Conservation (phyloP, 2,797 vertebrate species). For the Pelodytes ibericus region DNA sequence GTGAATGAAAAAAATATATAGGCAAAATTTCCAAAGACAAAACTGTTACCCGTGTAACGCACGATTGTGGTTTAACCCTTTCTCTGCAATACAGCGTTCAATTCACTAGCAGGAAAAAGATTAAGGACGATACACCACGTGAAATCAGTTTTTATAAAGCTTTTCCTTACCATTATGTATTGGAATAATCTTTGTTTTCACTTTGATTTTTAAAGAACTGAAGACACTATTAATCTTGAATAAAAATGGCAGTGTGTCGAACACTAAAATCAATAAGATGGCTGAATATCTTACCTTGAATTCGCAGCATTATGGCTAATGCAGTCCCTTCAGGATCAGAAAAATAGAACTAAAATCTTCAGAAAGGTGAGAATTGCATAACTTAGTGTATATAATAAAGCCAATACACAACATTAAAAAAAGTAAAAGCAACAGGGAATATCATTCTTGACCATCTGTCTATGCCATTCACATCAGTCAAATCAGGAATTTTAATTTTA, state of each 20-base stretch:
- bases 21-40: constrained; percentile 33
- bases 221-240: constrained; percentile 51
- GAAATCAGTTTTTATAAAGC: constrained; percentile 49
- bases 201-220: constrained; percentile 23
- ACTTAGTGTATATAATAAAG: constrained; percentile 92
- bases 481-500: constrained; percentile 93
- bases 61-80: constrained; percentile 31
- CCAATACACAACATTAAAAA: constrained; percentile 97
- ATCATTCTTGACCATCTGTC: constrained; percentile 96
- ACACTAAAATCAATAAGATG: constrained; percentile 58
- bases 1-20: constrained; percentile 12
- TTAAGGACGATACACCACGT: constrained; percentile 27
- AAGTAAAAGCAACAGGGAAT: constrained; percentile 89
- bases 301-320: constrained; percentile 59
- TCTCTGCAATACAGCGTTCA: constrained; percentile 23
- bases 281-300: constrained; percentile 68
- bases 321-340: constrained; percentile 64
- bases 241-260: constrained; percentile 60
- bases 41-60: constrained; percentile 39
- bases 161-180: constrained; percentile 56
- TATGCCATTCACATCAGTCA: constrained; percentile 93
- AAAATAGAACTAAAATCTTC: constrained; percentile 60
- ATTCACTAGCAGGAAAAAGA: constrained; percentile 27
- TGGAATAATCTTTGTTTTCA: constrained; percentile 46
- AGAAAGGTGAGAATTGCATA: constrained; percentile 54